Evolutionary conservation across 2,888 invertebrate species (phyloP), one percentile per base, ranked within the genome.

Genomic region (Agonopterix alstromeriana): DNA sequence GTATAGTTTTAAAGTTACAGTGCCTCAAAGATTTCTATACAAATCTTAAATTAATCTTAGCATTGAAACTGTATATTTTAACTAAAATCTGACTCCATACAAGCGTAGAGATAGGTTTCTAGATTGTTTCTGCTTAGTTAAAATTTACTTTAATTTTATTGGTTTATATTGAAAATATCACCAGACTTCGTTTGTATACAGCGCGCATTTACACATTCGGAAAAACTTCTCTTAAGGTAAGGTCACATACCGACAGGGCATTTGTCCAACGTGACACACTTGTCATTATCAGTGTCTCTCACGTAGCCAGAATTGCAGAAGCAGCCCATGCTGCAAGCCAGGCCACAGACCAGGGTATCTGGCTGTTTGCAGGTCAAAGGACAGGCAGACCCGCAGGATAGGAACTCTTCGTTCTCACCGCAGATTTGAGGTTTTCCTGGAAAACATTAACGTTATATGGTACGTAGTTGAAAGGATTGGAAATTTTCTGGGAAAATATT

Each of bases 261-360:
- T 5, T 82, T 65, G 10, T 84, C 82, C n/a, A 76, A 11, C 0
- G 73, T 72, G 3, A 87, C 77, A 52, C 87, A 88, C 36, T 69
- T 60, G 14, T 73, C 73, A n/a, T 47, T 79, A 10, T 46, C 52
- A 17, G 79, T 77, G 17, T 87, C 82, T 2, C 80, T 58, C 2
- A 86, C 77, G 48, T 62, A 83, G 0, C 82, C 83, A 7, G 74
- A 57, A 50, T 78, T 81, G 61, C 88, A 88, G 70, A 85, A 83
- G 61, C 88, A 88, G 0, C 88, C 88, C 68, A 77, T 74, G 47
- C 78, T 79, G 65, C 87, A 87, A 2, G 73, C 70, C 0, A 81
- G 60, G 0, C 73, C 77, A 35, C 85, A 85, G n/a, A 56, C 43
- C 0, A 63, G 56, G 0, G 80, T 73, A 2, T 76, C 76, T 0